Evolutionary conservation across 2,113 vertebrate genomes (phyloP).

Genomic region (Oreochromis niloticus): DNA sequence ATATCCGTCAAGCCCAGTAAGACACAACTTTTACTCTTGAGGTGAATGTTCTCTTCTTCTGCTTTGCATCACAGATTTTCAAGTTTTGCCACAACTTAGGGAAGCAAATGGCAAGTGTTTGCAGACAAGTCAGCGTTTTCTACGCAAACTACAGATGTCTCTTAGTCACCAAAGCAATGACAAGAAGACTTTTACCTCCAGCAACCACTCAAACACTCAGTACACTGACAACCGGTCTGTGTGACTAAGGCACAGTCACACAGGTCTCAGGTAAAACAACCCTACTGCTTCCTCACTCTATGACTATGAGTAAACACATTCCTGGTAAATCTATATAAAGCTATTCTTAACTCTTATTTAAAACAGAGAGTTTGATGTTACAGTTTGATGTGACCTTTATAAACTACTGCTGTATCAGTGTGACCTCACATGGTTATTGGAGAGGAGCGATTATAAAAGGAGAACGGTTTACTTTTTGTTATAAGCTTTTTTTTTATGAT

Average conservation of each 20-base stretch:
- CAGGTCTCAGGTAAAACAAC: neutral
- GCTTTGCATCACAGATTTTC: neutral
- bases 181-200: neutral
- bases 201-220: neutral
- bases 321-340: neutral
- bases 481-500: neutral
- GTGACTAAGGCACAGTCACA: neutral
- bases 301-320: neutral
- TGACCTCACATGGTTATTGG: neutral
- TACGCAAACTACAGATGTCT: neutral
- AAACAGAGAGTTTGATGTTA: neutral
- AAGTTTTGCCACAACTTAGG: fast-evolving
- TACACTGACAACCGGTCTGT: neutral
- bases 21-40: neutral
- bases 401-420: neutral
- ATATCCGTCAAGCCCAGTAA: neutral
- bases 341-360: neutral
- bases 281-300: neutral
- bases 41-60: neutral
- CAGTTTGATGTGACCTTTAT: neutral
- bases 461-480: neutral
- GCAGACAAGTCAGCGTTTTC: neutral
- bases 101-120: fast-evolving
- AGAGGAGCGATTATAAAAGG: neutral
- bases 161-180: neutral